Evolutionary conservation across 2,113 vertebrate genomes (phyloP).

Genomic region (Ondatra zibethicus): DNA sequence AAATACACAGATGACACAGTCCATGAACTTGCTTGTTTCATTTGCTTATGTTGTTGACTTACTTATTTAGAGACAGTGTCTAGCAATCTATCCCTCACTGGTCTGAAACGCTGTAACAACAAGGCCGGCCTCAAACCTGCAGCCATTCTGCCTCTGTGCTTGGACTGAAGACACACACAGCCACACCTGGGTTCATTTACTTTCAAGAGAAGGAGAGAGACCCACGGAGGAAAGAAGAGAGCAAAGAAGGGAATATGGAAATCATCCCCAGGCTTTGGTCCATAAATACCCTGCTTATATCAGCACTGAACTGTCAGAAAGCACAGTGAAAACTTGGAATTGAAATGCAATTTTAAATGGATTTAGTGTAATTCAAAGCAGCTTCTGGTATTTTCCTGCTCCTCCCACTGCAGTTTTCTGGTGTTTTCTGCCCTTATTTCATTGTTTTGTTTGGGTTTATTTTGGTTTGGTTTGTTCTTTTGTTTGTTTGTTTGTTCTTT

Average conservation of each 20-base stretch:
- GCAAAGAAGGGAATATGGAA: background rate
- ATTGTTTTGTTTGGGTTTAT: background rate
- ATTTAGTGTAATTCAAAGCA: background rate
- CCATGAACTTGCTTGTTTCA: background rate
- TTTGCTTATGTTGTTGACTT: background rate
- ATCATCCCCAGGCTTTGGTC: background rate
- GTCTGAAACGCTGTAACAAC: background rate
- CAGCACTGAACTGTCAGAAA: background rate
- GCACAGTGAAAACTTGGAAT: background rate
- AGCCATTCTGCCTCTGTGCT: background rate
- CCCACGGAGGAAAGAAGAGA: background rate
- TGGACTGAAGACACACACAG: background rate
- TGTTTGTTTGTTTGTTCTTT: too few species aligned
- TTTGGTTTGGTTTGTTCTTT: too few species aligned
- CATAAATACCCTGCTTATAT: background rate
- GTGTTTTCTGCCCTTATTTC: background rate
- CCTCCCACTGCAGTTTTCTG: background rate
- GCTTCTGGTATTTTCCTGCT: background rate
- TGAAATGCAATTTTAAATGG: conserved; percentile 1
- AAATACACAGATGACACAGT: background rate
- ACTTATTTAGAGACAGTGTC: background rate
- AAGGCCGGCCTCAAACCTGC: background rate
- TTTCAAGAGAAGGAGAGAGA: background rate
- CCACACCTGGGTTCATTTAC: background rate
- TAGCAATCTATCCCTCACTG: background rate